These are phyloP conservation scores for Tortricodes alternella DNA, from an alignment of 2,888 invertebrate genomes.

Conservation along the genomic window DNA sequence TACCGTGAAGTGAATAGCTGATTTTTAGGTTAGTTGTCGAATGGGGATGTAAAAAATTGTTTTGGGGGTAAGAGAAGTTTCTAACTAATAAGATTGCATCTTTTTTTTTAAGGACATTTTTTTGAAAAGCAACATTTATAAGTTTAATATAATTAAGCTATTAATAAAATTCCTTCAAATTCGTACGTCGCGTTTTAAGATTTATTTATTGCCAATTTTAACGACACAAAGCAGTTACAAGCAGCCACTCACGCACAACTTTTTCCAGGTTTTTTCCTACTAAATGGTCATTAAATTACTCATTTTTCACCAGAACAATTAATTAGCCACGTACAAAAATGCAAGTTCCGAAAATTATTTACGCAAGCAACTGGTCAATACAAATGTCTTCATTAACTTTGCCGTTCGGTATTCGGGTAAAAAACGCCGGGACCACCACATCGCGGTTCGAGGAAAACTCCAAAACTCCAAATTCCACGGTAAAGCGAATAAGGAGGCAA, in stretches of 20 bases:
- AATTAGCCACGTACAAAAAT: slow-evolving; percentile 35
- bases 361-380: slow-evolving; percentile 61
- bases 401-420: slow-evolving; percentile 49
- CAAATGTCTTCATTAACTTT: slow-evolving; percentile 73
- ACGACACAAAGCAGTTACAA: too few relatives aligned
- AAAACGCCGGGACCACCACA: slow-evolving; percentile 69
- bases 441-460: slow-evolving; percentile 71
- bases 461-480: slow-evolving; percentile 69
- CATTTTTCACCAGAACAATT: slow-evolving; percentile 14
- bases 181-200: too few relatives aligned
- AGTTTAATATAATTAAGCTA: too few relatives aligned
- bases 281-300: neutral
- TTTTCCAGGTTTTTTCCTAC: neutral
- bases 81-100: neutral
- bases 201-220: too few relatives aligned
- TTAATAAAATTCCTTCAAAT: too few relatives aligned
- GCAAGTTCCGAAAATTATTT: slow-evolving; percentile 49
- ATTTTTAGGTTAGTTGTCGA: slow-evolving; percentile 38
- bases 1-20: slow-evolving; percentile 43
- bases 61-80: neutral
- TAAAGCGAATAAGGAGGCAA: slow-evolving; percentile 62
- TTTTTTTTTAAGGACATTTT: too few relatives aligned
- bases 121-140: too few relatives aligned
- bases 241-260: neutral
- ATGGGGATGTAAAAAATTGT: slow-evolving; percentile 5